Percentiles rank a stretch among this genome's conserved stretches.
Evolutionary conservation across 1,140 invertebrate genomes (phyloP).

Genomic region (Aphaenogaster floridana): DNA sequence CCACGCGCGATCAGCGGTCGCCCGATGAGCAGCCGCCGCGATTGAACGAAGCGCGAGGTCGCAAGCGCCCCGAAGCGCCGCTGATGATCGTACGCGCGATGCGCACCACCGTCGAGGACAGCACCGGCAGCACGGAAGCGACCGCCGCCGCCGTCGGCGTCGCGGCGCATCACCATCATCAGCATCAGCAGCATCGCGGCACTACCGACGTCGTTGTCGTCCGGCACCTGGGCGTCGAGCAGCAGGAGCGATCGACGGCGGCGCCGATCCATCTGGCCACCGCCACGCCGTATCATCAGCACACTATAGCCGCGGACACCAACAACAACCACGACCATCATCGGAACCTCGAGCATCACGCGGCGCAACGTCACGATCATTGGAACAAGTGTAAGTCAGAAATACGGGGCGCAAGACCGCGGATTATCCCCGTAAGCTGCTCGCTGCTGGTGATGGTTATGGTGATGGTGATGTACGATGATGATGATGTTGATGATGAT

Average conservation of each 20-base stretch:
- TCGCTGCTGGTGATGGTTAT: slow-evolving; percentile 69
- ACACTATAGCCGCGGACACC: slow-evolving; percentile 80
- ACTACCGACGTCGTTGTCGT: slow-evolving; percentile 41
- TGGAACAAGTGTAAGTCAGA: slow-evolving; percentile 85
- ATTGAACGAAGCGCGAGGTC: slow-evolving; percentile 60
- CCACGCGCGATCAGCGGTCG: slow-evolving; percentile 37
- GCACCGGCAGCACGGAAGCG: slow-evolving; percentile 79
- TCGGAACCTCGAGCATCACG: slow-evolving; percentile 81
- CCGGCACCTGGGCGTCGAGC: slow-evolving; percentile 71
- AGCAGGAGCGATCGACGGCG: slow-evolving; percentile 70
- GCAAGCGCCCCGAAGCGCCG: slow-evolving; percentile 56
- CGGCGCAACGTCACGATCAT: slow-evolving; percentile 82
- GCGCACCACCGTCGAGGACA: slow-evolving; percentile 84
- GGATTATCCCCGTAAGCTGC: slow-evolving; percentile 55
- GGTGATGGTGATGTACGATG: slow-evolving; percentile 70
- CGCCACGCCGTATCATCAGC: slow-evolving; percentile 73
- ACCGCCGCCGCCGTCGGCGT: slow-evolving; percentile 74
- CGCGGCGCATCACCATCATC: slow-evolving; percentile 71
- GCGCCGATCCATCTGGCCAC: slow-evolving; percentile 67
- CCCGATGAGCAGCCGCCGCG: slow-evolving; percentile 33
- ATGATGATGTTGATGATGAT: slow-evolving; percentile 59
- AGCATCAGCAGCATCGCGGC: slow-evolving; percentile 59
- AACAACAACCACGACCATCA: slow-evolving; percentile 86
- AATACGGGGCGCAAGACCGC: slow-evolving; percentile 20
- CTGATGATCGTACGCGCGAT: slow-evolving; percentile 77